Base-by-base conservation (phyloP, 2,888 invertebrate genomes). In the Archaeoteleia sp. region DNA sequence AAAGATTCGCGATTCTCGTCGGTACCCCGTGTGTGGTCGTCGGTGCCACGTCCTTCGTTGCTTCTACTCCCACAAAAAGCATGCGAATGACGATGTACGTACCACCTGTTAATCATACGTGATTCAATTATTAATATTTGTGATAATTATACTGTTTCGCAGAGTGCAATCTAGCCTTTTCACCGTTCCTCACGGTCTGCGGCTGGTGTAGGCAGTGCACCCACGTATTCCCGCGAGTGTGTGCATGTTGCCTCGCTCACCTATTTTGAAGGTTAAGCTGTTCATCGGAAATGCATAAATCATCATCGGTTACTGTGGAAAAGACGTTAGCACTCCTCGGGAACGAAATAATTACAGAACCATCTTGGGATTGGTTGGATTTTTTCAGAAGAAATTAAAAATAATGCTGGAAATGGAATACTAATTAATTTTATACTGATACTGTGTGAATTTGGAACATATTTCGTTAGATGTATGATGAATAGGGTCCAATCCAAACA, bases 101-200 rank as follows among this genome's bases (percentile, higher is more conserved):
- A 75, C 76, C 76, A 79, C 74, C 77, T 80, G 78, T 79, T 82
- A 79, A 80, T 79, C 79, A 76, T 54, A 58, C 72, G 60, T 70
- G 75, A 78, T 78, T 76, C 75, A 77, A 80, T 80, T 80, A 81
- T 78, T 76, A 78, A 80, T 76, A 74, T 74, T 70, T 58, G 48
- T 14, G 71, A 73, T 80, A 78, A 81, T 80, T 80, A 75, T 70
- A 78, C 70, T 53, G 68, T 73, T 65, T 62, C 67, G 57, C 34
- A 53, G 34, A 54, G 58, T 37, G 51, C 43, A 51, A 62, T 58
- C 45, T 45, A 7, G 35, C n/a, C 42, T 23, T 27, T 35, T 13
- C 42, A 5, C n/a, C n/a, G n/a, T 12, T 7, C 7, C 42, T 4
- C 27, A 8, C 25, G 25, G 23, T 20, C 20, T 35, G 32, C 29